Base-by-base conservation (phyloP, 2,113 vertebrate species). In the Dromaius novaehollandiae region DNA sequence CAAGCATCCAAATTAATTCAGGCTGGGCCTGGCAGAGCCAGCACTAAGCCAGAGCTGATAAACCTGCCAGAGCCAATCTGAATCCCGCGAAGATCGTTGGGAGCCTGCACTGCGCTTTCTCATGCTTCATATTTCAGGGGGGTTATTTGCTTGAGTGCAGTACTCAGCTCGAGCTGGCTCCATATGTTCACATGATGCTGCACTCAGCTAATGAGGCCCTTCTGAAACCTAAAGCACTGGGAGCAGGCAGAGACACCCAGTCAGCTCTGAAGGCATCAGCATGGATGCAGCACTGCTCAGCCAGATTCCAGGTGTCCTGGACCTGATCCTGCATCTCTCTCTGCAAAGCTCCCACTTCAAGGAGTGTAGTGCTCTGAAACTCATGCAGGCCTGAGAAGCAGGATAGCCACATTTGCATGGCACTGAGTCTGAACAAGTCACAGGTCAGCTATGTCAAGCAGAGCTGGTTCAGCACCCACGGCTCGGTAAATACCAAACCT, bases 1-100 rank as follows among this genome's bases (percentile, higher is more conserved):
- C 96, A 91, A 86, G 90, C 92, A 96, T 95, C 93, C 96, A 93
- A 96, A 97, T 97, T 97, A 97, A 97, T 96, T 96, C 96, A 96
- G 96, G 80, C 93, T 15, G 9, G 96, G 96, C 96, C 96, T 95
- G 95, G 86, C 90, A 97, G 95, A 96, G 95, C 93, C 88, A 55
- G 96, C 96, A 90, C 90, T 95, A 96, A 95, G 93, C 96, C 96
- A 96, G 96, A 83, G 95, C 96, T 93, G 95, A 96, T 96, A 97
- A 96, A 96, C 85, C 95, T 95, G 95, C 91, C 95, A 96, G 91
- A 96, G 93, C 93, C 95, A 96, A 93, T 95, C 92, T 94, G 95
- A 91, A 85, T 77, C 85, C 88, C 95, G 95, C 93, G 96, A 80
- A 58, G 89, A 86, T 93, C 28, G 90, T 13, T 61, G 84, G 95